Percentiles rank a stretch among this genome's conserved stretches.
Evolutionary conservation across 2,888 invertebrate species (phyloP).

Genomic region (Torymus tubicola): DNA sequence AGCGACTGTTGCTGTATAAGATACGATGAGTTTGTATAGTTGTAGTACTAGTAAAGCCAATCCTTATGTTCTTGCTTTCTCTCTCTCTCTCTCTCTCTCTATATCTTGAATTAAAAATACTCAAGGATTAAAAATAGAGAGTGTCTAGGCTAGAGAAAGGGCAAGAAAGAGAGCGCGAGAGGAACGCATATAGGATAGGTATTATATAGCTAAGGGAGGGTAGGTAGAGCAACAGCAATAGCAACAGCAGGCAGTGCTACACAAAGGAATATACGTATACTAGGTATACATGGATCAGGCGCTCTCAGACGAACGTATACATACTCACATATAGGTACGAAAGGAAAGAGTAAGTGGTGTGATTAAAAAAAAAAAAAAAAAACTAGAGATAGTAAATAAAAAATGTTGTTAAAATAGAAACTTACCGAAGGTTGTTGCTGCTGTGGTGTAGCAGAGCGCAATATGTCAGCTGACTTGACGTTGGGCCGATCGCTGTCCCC

Average conservation of each 20-base stretch:
- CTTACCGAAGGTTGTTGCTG: conserved; percentile 56
- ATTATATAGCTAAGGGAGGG: too few species aligned
- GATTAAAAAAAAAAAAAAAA: too few species aligned
- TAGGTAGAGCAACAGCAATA: too few species aligned
- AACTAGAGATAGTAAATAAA: too few species aligned
- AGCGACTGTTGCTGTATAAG: neutral
- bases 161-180: neutral
- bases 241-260: too few species aligned
- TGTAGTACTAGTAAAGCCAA: too few species aligned
- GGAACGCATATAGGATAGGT: neutral
- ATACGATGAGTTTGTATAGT: too few species aligned
- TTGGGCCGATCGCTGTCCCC: conserved; percentile 70
- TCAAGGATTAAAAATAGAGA: conserved; percentile 32
- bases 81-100: conserved; percentile 1
- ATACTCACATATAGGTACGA: too few species aligned
- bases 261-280: too few species aligned
- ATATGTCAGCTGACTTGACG: conserved; percentile 77
- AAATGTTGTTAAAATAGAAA: neutral
- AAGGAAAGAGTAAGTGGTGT: too few species aligned
- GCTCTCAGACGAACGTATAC: too few species aligned
- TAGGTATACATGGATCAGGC: too few species aligned
- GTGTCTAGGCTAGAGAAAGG: neutral
- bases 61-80: neutral
- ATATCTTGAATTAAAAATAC: neutral
- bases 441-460: conserved; percentile 75